These are phyloP conservation scores for Polyommatus iphigenia DNA, from an alignment of 2,888 invertebrate genomes.

Conservation along the genomic window DNA sequence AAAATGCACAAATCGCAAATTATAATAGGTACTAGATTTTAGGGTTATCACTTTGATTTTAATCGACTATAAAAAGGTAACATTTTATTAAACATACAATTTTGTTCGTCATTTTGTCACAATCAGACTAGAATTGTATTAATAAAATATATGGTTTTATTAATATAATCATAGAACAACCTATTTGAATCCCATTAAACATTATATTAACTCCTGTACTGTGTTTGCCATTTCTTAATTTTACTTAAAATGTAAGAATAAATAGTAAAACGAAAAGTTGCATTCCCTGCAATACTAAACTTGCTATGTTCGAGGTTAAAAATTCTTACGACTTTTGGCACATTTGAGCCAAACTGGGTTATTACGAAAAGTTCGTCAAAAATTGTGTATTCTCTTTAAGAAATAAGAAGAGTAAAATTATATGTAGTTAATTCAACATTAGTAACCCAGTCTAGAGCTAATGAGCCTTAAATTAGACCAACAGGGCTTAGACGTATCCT, in stretches of 20 bases:
- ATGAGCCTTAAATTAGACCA: not conserved
- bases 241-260: not conserved
- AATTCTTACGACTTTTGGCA: not conserved
- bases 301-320: not conserved
- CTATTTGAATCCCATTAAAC: not conserved
- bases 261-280: not conserved
- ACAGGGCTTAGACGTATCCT: not conserved
- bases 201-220: not conserved
- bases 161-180: conserved; percentile 6
- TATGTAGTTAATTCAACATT: not conserved
- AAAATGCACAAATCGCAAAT: not conserved
- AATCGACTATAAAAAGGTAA: not conserved
- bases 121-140: conserved; percentile 11
- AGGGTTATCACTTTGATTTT: not conserved
- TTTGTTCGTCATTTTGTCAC: not conserved
- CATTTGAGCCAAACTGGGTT: not conserved
- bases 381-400: not conserved
- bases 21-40: too few species aligned
- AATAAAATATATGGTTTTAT: not conserved
- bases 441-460: not conserved
- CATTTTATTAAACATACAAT: not conserved
- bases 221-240: not conserved
- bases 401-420: not conserved
- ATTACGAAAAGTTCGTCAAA: too few species aligned
- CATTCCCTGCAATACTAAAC: not conserved